Conservation (phyloP, 2,113 vertebrate genomes). For the Pygathrix nemaeus region DNA sequence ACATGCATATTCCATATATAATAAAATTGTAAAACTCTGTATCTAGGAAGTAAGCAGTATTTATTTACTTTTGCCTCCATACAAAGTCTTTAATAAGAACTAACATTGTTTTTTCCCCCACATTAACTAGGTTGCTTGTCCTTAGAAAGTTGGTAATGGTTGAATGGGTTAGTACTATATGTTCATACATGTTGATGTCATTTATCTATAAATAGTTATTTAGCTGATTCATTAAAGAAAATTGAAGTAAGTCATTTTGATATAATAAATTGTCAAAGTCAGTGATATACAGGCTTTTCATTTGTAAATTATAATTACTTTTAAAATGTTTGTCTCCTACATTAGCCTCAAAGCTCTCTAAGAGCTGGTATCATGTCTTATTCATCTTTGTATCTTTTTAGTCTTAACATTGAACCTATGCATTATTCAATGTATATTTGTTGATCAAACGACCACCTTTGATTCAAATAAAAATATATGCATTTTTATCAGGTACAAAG, state of each 20-base stretch:
- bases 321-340: background rate
- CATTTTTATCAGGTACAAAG: background rate
- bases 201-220: background rate
- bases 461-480: background rate
- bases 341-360: background rate
- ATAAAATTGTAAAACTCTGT: background rate
- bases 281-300: background rate
- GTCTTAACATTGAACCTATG: background rate
- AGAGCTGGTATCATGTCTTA: background rate
- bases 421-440: background rate
- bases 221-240: background rate
- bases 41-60: background rate
- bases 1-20: background rate
- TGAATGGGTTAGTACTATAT: background rate
- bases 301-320: slow-evolving; percentile 40
- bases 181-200: background rate
- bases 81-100: background rate
- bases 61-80: background rate
- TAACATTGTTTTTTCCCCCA: background rate
- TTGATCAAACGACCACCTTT: background rate
- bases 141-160: slow-evolving; percentile 1
- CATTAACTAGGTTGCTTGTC: background rate
- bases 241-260: background rate
- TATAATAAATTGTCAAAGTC: slow-evolving; percentile 7
- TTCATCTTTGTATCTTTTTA: slow-evolving; percentile 27